Evolutionary conservation across 2,113 vertebrate species (phyloP).

Genomic region (Laterallus jamaicensis): DNA sequence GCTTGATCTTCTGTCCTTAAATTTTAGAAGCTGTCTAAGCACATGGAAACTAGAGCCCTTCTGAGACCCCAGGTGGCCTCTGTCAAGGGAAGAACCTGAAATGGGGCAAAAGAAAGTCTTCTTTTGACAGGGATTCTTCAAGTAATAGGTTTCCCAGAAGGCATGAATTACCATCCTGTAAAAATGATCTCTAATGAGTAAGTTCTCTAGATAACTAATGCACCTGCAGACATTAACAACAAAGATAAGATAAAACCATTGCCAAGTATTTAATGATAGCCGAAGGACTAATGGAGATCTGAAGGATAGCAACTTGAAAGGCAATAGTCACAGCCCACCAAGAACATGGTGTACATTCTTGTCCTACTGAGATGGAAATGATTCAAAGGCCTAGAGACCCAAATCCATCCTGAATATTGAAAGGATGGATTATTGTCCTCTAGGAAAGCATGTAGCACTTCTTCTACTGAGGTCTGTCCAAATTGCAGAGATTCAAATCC

Average conservation of each 20-base stretch:
- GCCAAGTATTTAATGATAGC: conserved; percentile 36
- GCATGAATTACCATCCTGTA: background rate
- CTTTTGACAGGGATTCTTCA: background rate
- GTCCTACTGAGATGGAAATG: background rate
- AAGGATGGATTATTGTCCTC: background rate
- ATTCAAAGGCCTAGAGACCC: conserved; percentile 3
- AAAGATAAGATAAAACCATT: conserved; percentile 23
- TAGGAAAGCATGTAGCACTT: background rate
- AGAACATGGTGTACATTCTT: conserved; percentile 11
- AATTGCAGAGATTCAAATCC: background rate
- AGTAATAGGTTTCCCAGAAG: background rate
- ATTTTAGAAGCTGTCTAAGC: background rate
- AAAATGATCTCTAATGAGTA: conserved; percentile 8
- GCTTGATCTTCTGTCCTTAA: background rate
- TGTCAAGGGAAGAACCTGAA: conserved; percentile 12
- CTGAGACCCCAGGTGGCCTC: background rate
- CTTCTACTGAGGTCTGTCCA: background rate
- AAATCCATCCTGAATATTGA: background rate
- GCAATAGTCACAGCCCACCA: conserved; percentile 2
- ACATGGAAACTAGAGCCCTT: background rate
- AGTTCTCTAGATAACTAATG: conserved; percentile 9
- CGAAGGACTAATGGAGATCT: conserved; percentile 41
- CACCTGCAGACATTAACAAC: conserved; percentile 22
- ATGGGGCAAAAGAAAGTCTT: background rate
- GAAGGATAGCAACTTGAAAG: conserved; percentile 29